Evolutionary conservation across 2,113 vertebrate species (phyloP), one percentile per base, ranked within the genome.

Genomic region (Cheilinus undulatus): DNA sequence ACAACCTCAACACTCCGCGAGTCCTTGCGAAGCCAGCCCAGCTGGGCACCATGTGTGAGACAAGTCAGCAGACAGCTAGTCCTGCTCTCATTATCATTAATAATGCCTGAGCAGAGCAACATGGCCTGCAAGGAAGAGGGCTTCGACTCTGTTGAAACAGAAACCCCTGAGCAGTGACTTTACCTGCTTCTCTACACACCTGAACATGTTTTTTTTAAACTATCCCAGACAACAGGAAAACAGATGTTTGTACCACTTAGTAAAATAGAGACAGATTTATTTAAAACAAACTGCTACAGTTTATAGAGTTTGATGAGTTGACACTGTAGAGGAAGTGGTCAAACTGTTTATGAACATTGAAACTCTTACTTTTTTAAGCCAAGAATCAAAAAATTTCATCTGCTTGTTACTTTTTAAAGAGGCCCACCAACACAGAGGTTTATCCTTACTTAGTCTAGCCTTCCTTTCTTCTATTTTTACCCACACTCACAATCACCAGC

Each of bases 61-160:
- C 95, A 0, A 97, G 94, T 92, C 97, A 97, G 89, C 97, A 97
- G 93, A 95, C 90, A 38, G 94, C 96, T 8, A 96, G 95, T 90
- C 98, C 98, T 49, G 97, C 97, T 45, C 94, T 99, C 67, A 98
- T 99, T 22, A 94, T 99, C 84, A 97, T 99, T 80, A 96, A 93
- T 84, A 92, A 90, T 20, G 76, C 94, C 83, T 97, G 94, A 97
- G 69, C 2, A 2, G 2, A 51, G 50, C 22, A 48, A 90, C 88
- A 89, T 27, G 27, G 24, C 20, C 34, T 19, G 17, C 61, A 24
- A 30, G 63, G 1, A 14, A 23, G 3, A 34, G 9, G 13, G 27
- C 17, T 45, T 20, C 23, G n/a, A 69, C 42, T 27, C 34, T 58
- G 7, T 50, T 43, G 52, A 70, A 43, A 26, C 7, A 30, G 10